Base-by-base conservation (phyloP, 2,888 invertebrate genomes). In the Troides helena region DNA sequence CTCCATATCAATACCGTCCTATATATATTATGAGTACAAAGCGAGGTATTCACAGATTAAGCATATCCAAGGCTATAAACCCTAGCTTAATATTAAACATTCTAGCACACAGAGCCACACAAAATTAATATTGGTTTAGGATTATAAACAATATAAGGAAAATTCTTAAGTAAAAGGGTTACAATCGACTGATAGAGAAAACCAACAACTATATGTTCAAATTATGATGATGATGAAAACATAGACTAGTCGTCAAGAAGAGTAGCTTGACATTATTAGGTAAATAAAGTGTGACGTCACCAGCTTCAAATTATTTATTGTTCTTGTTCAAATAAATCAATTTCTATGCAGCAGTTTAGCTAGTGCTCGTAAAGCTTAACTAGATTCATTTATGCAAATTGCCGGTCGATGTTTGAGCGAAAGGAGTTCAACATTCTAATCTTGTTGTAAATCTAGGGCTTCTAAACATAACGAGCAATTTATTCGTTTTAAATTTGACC, bases 351-450 rank as follows among this genome's bases (percentile, higher is more conserved):
- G 63, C 63, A 63, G 56, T 67, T 64, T 61, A 61, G 53, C 59
- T 64, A 12, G 67, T 64, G 60, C 65, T 69, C 30, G 56, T 64
- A 43, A 70, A 70, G 67, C 63, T 70, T 67, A 67, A 67, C 63
- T 63, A 64, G 63, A 70, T 67, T 67, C 64, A 67, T 70, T 70
- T 70, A 70, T 70, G 70, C 67, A 70, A 68, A 71, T 71, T 71
- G 63, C 62, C 62, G 68, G 56, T 65, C 58, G 71, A 68, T 62
- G 64, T 71, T 71, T 65, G 65, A 65, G 65, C 50, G 65, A 66
- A 70, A 65, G 58, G 65, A 57, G 66, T 57, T 58, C 36, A 65
- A 43, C 62, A 64, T 61, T 70, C 64, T 70, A 67, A 70, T 70
- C 70, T 65, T 36, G 67, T 62, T 65, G 56, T 57, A 65, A 65